These are phyloP conservation scores for Conchocele bisecta DNA, from an alignment of 2,888 invertebrate genomes.

Conservation along the genomic window DNA sequence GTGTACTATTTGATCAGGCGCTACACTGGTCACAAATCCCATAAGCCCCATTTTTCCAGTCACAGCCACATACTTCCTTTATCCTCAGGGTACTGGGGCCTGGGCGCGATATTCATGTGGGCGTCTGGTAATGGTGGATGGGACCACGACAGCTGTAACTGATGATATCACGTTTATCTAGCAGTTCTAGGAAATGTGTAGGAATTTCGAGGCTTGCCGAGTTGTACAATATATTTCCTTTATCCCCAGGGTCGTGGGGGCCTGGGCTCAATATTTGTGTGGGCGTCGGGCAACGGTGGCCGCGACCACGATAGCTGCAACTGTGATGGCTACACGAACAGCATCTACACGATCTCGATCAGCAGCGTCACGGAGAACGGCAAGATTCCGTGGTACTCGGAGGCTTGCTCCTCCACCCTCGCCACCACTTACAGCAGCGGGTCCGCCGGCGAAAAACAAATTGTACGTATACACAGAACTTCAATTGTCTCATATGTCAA, in stretches of 20 bases:
- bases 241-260: slow-evolving; percentile 93
- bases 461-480: slow-evolving; percentile 76
- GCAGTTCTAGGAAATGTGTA: no score
- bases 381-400: slow-evolving; percentile 95
- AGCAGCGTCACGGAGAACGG: slow-evolving; percentile 88
- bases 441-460: slow-evolving; percentile 88
- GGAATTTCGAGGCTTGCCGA: no score
- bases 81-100: slow-evolving; percentile 93
- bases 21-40: no score
- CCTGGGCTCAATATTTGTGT: slow-evolving; percentile 98
- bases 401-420: slow-evolving; percentile 98
- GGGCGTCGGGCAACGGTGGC: slow-evolving; percentile 99
- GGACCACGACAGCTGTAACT: slow-evolving; percentile 95
- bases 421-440: slow-evolving; percentile 99
- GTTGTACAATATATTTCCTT: no score
- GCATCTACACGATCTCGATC: slow-evolving; percentile 98
- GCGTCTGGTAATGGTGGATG: slow-evolving; percentile 99
- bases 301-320: slow-evolving; percentile 95
- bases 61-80: no score
- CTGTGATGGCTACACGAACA: slow-evolving; percentile 99
- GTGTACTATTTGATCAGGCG: no score
- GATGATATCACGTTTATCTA: no score
- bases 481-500: no score
- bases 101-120: slow-evolving; percentile 99
- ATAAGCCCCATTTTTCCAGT: no score